A percentile compares a stretch with the other conserved stretches of the same genome.
phyloP scores from a whole-genome alignment of 2,888 invertebrate species.

The Ochropleura plecta region DNA sequence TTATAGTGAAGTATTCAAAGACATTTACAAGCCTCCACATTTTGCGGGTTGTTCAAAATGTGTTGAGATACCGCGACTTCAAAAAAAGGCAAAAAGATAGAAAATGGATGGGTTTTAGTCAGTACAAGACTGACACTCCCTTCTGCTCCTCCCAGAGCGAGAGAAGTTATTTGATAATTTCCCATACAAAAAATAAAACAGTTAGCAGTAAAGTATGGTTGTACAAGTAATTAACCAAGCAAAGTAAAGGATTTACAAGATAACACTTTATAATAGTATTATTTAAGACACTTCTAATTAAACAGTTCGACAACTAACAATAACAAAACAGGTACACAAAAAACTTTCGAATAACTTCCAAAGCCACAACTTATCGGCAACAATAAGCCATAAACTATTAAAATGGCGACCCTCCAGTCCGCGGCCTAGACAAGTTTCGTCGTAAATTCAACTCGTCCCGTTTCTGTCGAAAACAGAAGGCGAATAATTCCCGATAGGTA shows the following conservation, averaged over 20 bases:
- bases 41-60: no score
- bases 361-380: conserved; percentile 58
- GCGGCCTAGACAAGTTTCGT: conserved; percentile 53
- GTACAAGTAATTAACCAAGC: no score
- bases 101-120: no score
- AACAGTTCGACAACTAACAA: conserved; percentile 8
- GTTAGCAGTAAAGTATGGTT: no score
- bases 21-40: no score
- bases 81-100: no score
- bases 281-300: not conserved
- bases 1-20: no score
- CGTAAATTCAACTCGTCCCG: conserved; percentile 77
- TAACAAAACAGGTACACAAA: conserved; percentile 21
- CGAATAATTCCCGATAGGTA: conserved; percentile 80
- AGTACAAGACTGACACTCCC: no score
- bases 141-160: no score
- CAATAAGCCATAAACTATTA: conserved; percentile 65
- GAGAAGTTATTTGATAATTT: no score
- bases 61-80: no score
- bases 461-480: conserved; percentile 79
- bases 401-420: conserved; percentile 57
- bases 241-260: not conserved
- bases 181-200: no score
- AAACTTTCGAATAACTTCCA: conserved; percentile 32
- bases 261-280: not conserved